Conservation (phyloP, 2,888 invertebrate genomes). For the Patella pellucida region DNA sequence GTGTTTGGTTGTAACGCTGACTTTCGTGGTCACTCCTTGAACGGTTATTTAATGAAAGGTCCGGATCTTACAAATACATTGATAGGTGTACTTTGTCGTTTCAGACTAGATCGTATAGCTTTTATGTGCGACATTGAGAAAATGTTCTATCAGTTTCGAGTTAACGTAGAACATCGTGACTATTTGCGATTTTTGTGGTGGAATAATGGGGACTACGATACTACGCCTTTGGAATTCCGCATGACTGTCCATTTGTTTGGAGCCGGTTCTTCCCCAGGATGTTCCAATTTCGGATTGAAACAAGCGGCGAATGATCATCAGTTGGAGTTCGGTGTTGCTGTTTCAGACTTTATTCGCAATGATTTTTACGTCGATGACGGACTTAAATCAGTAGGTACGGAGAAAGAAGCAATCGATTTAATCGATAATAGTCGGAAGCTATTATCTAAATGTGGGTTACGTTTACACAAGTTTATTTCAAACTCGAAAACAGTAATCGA, state of each 20-base stretch:
- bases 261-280: constrained; percentile 35
- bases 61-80: too few species aligned
- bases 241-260: constrained; percentile 39
- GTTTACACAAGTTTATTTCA: too few species aligned
- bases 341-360: too few species aligned
- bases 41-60: too few species aligned
- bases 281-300: constrained; percentile 34
- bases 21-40: too few species aligned
- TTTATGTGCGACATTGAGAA: too few species aligned
- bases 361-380: constrained; percentile 47
- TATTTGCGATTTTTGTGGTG: constrained; percentile 25
- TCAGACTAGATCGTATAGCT: too few species aligned
- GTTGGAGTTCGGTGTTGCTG: constrained; percentile 26
- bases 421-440: too few species aligned
- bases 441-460: too few species aligned
- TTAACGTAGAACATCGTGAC: constrained; percentile 22
- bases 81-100: too few species aligned
- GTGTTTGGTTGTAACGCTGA: constrained; percentile 28
- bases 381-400: constrained; percentile 26
- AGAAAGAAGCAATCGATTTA: too few species aligned
- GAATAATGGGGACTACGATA: constrained; percentile 11
- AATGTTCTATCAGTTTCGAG: constrained; percentile 29
- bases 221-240: not conserved
- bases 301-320: constrained; percentile 23
- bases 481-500: too few species aligned